phyloP scores from a whole-genome alignment of 2,113 vertebrate species.

The Sander vitreus region DNA sequence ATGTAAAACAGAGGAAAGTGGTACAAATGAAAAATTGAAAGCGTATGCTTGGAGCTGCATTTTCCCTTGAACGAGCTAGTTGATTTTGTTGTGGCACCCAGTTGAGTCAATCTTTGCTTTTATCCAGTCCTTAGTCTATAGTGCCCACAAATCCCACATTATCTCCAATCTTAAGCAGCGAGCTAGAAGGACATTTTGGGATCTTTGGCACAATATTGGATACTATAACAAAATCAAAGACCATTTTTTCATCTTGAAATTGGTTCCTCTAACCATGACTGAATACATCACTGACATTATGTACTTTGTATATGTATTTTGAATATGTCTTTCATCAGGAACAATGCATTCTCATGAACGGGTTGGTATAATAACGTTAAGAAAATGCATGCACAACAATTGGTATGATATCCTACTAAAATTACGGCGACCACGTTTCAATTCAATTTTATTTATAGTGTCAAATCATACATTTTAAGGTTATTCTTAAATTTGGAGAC shows the following conservation, averaged over 20 bases:
- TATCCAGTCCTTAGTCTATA: neutral
- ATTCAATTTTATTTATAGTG: too few species aligned
- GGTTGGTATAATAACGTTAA: too few species aligned
- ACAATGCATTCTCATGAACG: too few species aligned
- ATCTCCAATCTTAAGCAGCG: neutral
- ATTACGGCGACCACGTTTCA: too few species aligned
- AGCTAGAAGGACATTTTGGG: neutral
- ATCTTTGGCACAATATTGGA: neutral
- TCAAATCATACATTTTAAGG: too few species aligned
- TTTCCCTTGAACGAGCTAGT: neutral
- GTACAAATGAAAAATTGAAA: neutral
- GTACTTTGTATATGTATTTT: too few species aligned
- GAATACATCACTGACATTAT: neutral
- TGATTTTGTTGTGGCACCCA: neutral
- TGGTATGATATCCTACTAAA: too few species aligned
- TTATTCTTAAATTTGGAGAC: too few species aligned
- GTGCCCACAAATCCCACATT: neutral
- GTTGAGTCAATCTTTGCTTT: neutral
- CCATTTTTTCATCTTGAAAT: neutral
- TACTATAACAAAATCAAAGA: neutral
- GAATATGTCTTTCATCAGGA: too few species aligned
- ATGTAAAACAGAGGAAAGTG: neutral
- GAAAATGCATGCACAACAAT: too few species aligned
- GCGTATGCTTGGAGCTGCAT: neutral
- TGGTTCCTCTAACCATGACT: neutral